Evolutionary conservation across 2,888 invertebrate species (phyloP), one percentile per base, ranked within the genome.

Genomic region (Aleiodes testaceus): DNA sequence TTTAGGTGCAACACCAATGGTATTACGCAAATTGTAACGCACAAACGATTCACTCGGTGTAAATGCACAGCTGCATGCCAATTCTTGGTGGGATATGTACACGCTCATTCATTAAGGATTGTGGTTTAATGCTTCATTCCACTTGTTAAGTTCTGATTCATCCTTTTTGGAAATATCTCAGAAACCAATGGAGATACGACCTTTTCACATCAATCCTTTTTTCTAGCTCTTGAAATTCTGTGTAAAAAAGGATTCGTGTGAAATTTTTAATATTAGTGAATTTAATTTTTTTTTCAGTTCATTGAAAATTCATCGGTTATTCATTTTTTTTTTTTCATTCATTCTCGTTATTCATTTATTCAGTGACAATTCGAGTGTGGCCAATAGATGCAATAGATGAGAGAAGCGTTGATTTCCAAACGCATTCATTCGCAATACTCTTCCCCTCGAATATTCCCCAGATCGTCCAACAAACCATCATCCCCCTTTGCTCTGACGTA

Each of bases 401-500:
- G 59, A 11, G 16, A 49, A 59, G 16, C 36, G 59, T 59, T 59
- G 59, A 59, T 59, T 59, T 59, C 42, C 42, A 59, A 42, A 42
- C 20, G 42, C 49, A 50, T 66, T 50, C 30, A 66, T 53, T 50
- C n/a, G 30, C 66, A 14, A 30, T 55, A 26, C 36, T 20, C 36
- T 36, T 16, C 22, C 22, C 20, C n/a, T 36, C n/a, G 64, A 47
- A 64, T 64, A 16, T 70, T 36, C 68, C 52, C 50, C 50, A 50
- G 47, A 65, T 69, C 50, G 42, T 69, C 55, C 67, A 72, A 61
- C 50, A 63, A 47, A 47, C 66, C 59, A 49, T 42, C 18, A n/a
- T 55, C 9, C 50, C 61, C n/a, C 45, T 36, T 36, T 9, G 66
- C 42, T 26, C 64, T 63, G 52, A 55, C 55, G 53, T 68, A 44